Evolutionary conservation across 2,113 vertebrate species (phyloP).

Genomic region (Chelonoidis abingdonii): DNA sequence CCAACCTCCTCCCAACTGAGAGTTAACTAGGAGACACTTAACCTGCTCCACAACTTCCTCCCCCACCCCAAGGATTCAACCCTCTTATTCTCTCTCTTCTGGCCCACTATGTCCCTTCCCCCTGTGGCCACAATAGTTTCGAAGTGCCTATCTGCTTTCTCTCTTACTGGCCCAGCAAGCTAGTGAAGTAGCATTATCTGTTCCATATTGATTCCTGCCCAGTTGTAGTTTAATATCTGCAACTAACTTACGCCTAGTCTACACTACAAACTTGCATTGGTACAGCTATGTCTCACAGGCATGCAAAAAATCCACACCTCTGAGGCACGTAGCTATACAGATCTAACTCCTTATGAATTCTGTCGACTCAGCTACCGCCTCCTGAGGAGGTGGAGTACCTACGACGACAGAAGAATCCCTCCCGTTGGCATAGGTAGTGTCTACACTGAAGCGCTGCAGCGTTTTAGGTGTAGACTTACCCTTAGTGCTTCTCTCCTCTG

Average conservation of each 20-base stretch:
- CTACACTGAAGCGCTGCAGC: too few relatives aligned
- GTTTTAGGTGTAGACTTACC: too few relatives aligned
- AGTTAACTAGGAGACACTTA: background rate
- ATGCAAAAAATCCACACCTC: background rate
- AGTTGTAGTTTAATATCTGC: background rate
- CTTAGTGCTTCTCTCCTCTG: background rate
- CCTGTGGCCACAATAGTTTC: background rate
- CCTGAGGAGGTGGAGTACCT: background rate
- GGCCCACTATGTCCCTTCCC: background rate
- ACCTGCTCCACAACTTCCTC: background rate
- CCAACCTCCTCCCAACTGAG: background rate
- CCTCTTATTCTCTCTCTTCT: background rate
- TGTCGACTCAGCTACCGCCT: background rate
- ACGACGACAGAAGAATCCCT: background rate
- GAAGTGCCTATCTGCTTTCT: background rate
- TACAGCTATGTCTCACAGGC: background rate
- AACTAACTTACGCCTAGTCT: background rate
- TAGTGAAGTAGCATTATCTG: background rate
- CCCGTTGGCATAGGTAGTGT: too few relatives aligned
- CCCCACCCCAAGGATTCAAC: background rate
- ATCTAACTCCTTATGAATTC: background rate
- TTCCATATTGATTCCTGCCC: background rate
- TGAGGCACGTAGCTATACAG: background rate
- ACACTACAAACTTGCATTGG: background rate
- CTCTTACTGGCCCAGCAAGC: background rate